Conservation (phyloP, 2,888 invertebrate genomes). For the Heliconius charithonia region DNA sequence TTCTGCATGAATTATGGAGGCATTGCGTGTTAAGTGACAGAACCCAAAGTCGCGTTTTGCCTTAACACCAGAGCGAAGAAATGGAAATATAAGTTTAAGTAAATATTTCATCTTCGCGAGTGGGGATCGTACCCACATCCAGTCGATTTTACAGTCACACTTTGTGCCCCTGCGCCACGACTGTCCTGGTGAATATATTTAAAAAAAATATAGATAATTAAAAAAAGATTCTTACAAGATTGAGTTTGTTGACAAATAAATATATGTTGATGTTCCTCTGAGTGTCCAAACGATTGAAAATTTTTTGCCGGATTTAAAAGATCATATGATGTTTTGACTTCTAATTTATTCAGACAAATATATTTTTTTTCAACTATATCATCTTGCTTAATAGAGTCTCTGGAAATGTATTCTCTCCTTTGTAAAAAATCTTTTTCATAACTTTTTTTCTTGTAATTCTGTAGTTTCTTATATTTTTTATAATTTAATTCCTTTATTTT, state of each 20-base stretch:
- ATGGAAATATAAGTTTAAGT: no score
- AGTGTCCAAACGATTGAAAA: not conserved
- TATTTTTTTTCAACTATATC: slow-evolving; percentile 1
- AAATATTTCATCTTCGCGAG: no score
- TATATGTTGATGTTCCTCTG: slow-evolving; percentile 8
- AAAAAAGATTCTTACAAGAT: slow-evolving; percentile 23
- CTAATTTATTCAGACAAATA: not conserved
- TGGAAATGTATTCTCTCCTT: not conserved
- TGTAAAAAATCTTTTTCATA: not conserved
- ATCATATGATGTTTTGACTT: slow-evolving; percentile 61
- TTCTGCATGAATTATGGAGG: no score
- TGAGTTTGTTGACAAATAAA: slow-evolving; percentile 4
- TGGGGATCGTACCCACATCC: no score
- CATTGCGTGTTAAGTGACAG: no score
- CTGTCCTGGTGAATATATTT: no score
- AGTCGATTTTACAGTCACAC: no score
- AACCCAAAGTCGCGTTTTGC: no score
- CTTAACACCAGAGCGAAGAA: no score
- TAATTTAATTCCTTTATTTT: not conserved
- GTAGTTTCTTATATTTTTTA: slow-evolving; percentile 8
- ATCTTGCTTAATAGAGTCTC: not conserved
- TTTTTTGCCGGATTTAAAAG: slow-evolving; percentile 60
- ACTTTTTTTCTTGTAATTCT: not conserved
- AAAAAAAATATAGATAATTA: no score
- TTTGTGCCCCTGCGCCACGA: no score